A percentile compares a stretch with the other conserved stretches of the same genome.
phyloP scores from a whole-genome alignment of 2,888 invertebrate genomes.

The Drosophila longiperda region DNA sequence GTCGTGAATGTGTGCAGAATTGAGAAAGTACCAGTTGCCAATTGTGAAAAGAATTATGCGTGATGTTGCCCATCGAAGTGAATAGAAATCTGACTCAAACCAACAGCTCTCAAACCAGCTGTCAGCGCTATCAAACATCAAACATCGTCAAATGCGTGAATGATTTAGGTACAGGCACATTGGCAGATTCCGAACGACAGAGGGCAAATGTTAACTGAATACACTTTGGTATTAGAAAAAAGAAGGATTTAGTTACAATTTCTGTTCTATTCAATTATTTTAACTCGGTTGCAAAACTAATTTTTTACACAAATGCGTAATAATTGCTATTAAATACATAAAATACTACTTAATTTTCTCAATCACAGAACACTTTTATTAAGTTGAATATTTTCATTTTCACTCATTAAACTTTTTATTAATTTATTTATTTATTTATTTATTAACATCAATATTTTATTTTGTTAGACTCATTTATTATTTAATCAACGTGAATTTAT shows the following conservation, averaged over 20 bases:
- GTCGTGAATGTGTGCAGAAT: slow-evolving; percentile 57
- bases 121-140: slow-evolving; percentile 36
- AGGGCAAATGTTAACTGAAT: slow-evolving; percentile 6
- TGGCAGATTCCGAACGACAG: neutral
- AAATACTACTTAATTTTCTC: neutral
- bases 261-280: neutral
- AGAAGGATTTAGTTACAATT: neutral
- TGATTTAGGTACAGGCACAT: slow-evolving; percentile 29
- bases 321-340: neutral
- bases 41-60: slow-evolving; percentile 57
- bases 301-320: neutral
- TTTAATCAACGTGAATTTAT: neutral
- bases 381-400: neutral
- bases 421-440: neutral
- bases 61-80: slow-evolving; percentile 16
- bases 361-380: neutral
- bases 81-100: neutral
- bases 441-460: neutral
- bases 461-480: neutral
- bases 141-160: slow-evolving; percentile 33
- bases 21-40: slow-evolving; percentile 50
- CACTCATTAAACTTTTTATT: neutral
- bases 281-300: neutral
- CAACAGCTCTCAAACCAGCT: slow-evolving; percentile 7
- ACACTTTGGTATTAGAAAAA: neutral